Conservation (phyloP, 2,888 invertebrate species). For the Drosophila mulleri region DNA sequence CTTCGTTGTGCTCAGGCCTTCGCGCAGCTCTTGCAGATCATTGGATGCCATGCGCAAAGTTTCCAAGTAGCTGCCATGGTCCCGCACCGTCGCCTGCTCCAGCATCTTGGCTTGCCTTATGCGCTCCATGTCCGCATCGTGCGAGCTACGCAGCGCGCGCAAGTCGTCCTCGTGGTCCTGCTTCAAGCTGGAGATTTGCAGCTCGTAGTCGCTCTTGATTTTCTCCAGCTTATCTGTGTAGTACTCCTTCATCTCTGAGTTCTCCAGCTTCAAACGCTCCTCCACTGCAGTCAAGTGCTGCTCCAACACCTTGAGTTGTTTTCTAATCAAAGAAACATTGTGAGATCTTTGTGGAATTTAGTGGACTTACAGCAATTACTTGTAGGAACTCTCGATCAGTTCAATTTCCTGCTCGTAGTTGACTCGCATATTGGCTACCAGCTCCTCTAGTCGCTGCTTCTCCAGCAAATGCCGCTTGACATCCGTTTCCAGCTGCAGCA, state of each 20-base stretch:
- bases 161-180: slow-evolving; percentile 81
- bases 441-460: slow-evolving; percentile 84
- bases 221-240: slow-evolving; percentile 77
- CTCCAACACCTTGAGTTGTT: slow-evolving; percentile 83
- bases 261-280: slow-evolving; percentile 80
- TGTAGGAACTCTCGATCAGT: slow-evolving; percentile 84
- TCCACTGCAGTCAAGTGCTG: slow-evolving; percentile 80
- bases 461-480: slow-evolving; percentile 83
- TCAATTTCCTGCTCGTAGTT: slow-evolving; percentile 85
- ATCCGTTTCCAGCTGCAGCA: slow-evolving; percentile 79
- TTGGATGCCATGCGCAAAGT: slow-evolving; percentile 82
- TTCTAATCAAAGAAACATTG: slow-evolving; percentile 61
- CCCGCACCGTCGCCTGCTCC: slow-evolving; percentile 83
- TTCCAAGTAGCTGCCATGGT: slow-evolving; percentile 83
- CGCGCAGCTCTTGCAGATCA: slow-evolving; percentile 81
- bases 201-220: slow-evolving; percentile 70
- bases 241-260: slow-evolving; percentile 71
- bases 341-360: no score
- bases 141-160: slow-evolving; percentile 75
- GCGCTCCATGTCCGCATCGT: slow-evolving; percentile 83
- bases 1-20: slow-evolving; percentile 76
- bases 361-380: slow-evolving; percentile 63
- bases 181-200: slow-evolving; percentile 67
- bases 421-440: slow-evolving; percentile 82
- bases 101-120: slow-evolving; percentile 83